Percentiles rank a stretch among this genome's conserved stretches.
phyloP scores from a whole-genome alignment of 1,140 invertebrate genomes.

The Notospermus geniculatus region DNA sequence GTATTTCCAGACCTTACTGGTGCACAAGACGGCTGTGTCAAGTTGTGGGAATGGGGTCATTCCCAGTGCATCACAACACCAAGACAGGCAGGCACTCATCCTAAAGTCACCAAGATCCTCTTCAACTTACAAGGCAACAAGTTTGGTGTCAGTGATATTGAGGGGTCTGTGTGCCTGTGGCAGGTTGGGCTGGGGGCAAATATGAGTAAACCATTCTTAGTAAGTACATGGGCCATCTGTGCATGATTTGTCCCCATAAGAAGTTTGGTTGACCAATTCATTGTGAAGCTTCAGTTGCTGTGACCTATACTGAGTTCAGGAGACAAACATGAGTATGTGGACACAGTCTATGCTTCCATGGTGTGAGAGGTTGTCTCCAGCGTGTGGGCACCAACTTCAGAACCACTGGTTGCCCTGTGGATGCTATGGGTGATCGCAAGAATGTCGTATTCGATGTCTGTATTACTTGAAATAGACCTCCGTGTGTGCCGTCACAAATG shows the following conservation, averaged over 20 bases:
- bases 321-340: not conserved
- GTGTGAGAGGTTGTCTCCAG: not conserved
- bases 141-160: conserved; percentile 89
- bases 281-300: not conserved
- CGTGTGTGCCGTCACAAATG: no score
- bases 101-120: conserved; percentile 92
- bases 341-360: not conserved
- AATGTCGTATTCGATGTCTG: no score
- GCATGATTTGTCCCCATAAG: not conserved
- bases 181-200: conserved; percentile 81
- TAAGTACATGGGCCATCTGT: conserved; percentile 62
- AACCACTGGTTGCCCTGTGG: no score
- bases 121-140: conserved; percentile 98
- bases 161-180: conserved; percentile 73
- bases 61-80: conserved; percentile 83
- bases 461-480: no score
- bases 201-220: conserved; percentile 89
- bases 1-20: conserved; percentile 81
- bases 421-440: no score
- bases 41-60: conserved; percentile 98
- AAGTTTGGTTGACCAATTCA: not conserved
- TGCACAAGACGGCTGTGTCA: conserved; percentile 94
- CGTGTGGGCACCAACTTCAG: not conserved
- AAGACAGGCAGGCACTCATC: conserved; percentile 83
- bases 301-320: not conserved